A percentile compares a stretch with the other conserved stretches of the same genome.
These are phyloP conservation scores for Teleopsis dalmanni DNA, from an alignment of 1,140 invertebrate genomes.

Conservation along the genomic window DNA sequence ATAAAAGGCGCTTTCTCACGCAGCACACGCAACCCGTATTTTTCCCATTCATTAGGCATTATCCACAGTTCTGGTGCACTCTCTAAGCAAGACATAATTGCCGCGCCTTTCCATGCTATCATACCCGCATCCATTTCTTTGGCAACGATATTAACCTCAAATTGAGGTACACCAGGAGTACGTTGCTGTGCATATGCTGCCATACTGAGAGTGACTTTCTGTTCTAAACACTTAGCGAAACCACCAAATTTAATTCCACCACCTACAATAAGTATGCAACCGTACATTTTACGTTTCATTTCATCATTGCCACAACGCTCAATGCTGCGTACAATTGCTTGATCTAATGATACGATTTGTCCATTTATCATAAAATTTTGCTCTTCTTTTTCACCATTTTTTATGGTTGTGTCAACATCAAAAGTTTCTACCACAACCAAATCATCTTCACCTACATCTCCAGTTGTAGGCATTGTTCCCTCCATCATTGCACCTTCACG, in stretches of 20 bases:
- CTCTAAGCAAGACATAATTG: conserved; percentile 85
- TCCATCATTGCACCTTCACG: conserved; percentile 49
- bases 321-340: conserved; percentile 85
- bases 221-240: conserved; percentile 80
- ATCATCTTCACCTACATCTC: conserved; percentile 58
- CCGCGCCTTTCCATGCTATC: conserved; percentile 89
- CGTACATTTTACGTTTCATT: conserved; percentile 89
- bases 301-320: conserved; percentile 83
- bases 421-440: conserved; percentile 65
- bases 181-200: not conserved
- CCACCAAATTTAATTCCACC: conserved; percentile 84
- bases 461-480: conserved; percentile 42
- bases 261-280: conserved; percentile 84
- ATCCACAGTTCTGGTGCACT: conserved; percentile 93
- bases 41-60: conserved; percentile 74
- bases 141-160: conserved; percentile 41
- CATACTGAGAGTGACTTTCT: conserved; percentile 59
- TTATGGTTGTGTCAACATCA: conserved; percentile 4
- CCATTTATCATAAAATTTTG: conserved; percentile 62
- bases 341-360: conserved; percentile 78
- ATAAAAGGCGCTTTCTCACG: conserved; percentile 80
- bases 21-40: conserved; percentile 74
- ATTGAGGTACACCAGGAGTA: conserved; percentile 1
- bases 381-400: conserved; percentile 50
- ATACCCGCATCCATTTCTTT: conserved; percentile 87